Percentiles rank a stretch among this genome's conserved stretches.
phyloP scores from a whole-genome alignment of 23 tunicate species.

The Halocynthia roretzi region DNA sequence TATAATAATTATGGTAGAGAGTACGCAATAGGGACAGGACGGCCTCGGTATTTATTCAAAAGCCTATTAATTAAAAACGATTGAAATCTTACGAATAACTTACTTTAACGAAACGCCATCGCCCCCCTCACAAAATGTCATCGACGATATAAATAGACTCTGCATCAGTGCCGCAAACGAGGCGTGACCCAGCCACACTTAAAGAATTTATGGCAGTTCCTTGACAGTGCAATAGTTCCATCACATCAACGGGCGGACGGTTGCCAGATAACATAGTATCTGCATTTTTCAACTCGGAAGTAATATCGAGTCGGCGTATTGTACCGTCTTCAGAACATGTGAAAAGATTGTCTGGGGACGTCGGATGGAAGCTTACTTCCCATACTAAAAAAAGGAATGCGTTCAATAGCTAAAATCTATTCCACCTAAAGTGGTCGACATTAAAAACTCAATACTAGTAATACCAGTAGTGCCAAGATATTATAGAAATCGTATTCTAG shows the following conservation, averaged over 20 bases:
- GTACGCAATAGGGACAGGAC: too few relatives aligned
- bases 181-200: slow-evolving; percentile 22
- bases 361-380: slow-evolving; percentile 72
- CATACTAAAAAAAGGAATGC: slow-evolving; percentile 42
- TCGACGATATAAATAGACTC: slow-evolving; percentile 68
- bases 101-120: too few relatives aligned
- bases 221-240: slow-evolving; percentile 47
- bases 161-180: slow-evolving; percentile 67
- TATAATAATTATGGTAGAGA: too few relatives aligned
- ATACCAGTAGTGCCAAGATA: too few relatives aligned
- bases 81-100: too few relatives aligned
- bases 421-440: too few relatives aligned
- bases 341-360: slow-evolving; percentile 64
- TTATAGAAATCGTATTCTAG: too few relatives aligned
- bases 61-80: too few relatives aligned
- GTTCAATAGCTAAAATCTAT: too few relatives aligned
- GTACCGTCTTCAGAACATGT: slow-evolving; percentile 81
- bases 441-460: too few relatives aligned
- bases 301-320: slow-evolving; percentile 43
- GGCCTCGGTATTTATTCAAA: too few relatives aligned
- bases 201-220: slow-evolving; percentile 74
- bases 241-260: slow-evolving; percentile 44
- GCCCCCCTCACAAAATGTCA: background rate
- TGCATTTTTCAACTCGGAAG: slow-evolving; percentile 38
- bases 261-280: slow-evolving; percentile 20